phyloP scores from a whole-genome alignment of 1,140 invertebrate genomes.

The Pseudomyrmex sp. region DNA sequence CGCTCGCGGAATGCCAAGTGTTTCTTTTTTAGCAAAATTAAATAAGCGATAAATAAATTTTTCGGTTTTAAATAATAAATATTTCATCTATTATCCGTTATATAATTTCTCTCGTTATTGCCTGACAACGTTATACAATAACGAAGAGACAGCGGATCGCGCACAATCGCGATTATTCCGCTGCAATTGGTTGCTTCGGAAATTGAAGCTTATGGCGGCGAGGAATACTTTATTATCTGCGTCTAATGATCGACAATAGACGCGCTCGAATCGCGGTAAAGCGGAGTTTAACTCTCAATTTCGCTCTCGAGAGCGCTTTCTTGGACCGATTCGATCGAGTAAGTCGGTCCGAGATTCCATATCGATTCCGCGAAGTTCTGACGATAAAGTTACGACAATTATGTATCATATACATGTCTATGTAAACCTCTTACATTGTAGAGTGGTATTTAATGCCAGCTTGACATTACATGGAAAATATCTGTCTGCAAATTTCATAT shows the following conservation, averaged over 20 bases:
- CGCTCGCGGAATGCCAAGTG: neutral
- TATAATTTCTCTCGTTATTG: neutral
- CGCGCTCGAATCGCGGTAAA: slow-evolving; percentile 4
- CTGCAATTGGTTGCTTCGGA: slow-evolving; percentile 43
- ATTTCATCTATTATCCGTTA: neutral
- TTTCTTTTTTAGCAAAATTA: neutral
- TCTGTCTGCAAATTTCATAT: neutral
- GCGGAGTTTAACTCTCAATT: slow-evolving; percentile 46
- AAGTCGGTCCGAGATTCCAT: slow-evolving; percentile 21
- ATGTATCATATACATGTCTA: neutral
- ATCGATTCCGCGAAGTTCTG: slow-evolving; percentile 1
- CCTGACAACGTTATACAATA: neutral
- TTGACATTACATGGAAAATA: neutral
- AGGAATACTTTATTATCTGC: slow-evolving; percentile 50
- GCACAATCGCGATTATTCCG: slow-evolving; percentile 33
- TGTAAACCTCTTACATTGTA: too few species aligned
- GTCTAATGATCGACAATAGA: slow-evolving; percentile 45
- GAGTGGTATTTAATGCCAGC: too few species aligned
- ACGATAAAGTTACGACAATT: neutral
- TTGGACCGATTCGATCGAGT: slow-evolving; percentile 34
- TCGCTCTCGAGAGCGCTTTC: slow-evolving; percentile 27
- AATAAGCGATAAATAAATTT: neutral
- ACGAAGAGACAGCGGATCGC: neutral
- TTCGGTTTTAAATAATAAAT: neutral
- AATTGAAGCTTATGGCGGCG: slow-evolving; percentile 1